Evolutionary conservation across 1,140 invertebrate genomes (phyloP), one percentile per base, ranked within the genome.

Genomic region (Drosophila lini): DNA sequence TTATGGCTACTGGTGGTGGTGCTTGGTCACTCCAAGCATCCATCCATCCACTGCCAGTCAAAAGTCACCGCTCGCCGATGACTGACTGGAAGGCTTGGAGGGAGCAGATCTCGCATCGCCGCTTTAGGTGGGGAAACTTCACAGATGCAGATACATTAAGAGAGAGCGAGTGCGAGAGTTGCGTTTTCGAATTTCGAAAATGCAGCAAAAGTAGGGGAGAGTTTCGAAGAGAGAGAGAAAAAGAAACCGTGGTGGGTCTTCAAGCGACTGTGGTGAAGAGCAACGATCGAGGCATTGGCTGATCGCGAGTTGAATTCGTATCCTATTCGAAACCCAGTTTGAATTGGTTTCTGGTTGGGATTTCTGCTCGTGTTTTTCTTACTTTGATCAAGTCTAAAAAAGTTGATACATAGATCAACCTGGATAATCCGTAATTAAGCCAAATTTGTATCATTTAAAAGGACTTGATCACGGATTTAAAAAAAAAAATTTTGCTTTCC

Each of bases 171-270:
- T 13, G 19, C 34, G 52, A 15, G 40, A 44, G 52, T 53, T 76
- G 71, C 47, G 55, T 60, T 76, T 76, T 86, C 76, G 80, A 89
- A 83, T 15, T 83, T 88, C 84, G 83, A 89, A 88, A 77, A 68
- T 63, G 67, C 60, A 76, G 34, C 32, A 52, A 56, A 59, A 65
- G 59, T 45, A 73, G 74, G 74, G 63, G 64, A 70, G 48, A 69
- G 50, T 36, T 6, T 11, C 15, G 52, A n/a, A 34, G 41, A 38
- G 40, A 67, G 42, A 31, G 45, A 69, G 60, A 25, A 22, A 25
- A 11, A 42, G 31, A 44, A 8, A 10, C 16, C 11, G 56, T 74
- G 82, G 81, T 84, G 81, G 81, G 52, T 83, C 65, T 53, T 11
- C 16, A 47, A 67, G 61, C 48, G n/a, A 13, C 13, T 57, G 77